phyloP scores from a whole-genome alignment of 1,140 invertebrate species.

The Papilio helenus region DNA sequence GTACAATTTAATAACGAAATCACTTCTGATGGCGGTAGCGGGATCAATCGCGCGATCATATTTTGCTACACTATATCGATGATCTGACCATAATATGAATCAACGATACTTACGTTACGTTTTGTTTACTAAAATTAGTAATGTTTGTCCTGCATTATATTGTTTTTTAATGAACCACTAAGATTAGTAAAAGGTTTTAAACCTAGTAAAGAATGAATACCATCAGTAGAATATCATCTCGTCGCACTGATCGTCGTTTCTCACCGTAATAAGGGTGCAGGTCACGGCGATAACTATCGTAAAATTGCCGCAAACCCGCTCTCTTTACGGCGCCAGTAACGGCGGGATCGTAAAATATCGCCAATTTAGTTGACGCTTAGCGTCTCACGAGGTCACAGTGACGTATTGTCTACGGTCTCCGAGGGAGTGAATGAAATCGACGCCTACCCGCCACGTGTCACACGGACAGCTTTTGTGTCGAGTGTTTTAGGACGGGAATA shows the following conservation, averaged over 20 bases:
- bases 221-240: constrained; percentile 1
- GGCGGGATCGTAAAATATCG: constrained; percentile 73
- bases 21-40: not conserved
- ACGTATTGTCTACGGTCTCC: constrained; percentile 49
- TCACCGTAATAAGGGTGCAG: constrained; percentile 65
- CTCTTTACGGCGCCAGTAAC: constrained; percentile 69
- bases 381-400: constrained; percentile 47
- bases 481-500: not conserved
- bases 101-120: not conserved
- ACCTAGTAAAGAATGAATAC: constrained; percentile 4
- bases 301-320: constrained; percentile 66
- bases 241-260: constrained; percentile 48
- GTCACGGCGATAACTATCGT: constrained; percentile 67
- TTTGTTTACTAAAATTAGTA: not conserved
- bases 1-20: not conserved
- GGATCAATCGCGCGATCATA: not conserved
- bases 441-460: constrained; percentile 17
- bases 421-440: not conserved
- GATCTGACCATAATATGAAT: not conserved
- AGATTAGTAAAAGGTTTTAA: not conserved
- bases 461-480: not conserved
- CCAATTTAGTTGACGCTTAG: constrained; percentile 75
- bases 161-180: not conserved
- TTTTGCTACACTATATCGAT: not conserved
- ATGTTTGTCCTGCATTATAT: not conserved